Conservation (phyloP, 2,888 invertebrate genomes). For the Nyleta sp. region DNA sequence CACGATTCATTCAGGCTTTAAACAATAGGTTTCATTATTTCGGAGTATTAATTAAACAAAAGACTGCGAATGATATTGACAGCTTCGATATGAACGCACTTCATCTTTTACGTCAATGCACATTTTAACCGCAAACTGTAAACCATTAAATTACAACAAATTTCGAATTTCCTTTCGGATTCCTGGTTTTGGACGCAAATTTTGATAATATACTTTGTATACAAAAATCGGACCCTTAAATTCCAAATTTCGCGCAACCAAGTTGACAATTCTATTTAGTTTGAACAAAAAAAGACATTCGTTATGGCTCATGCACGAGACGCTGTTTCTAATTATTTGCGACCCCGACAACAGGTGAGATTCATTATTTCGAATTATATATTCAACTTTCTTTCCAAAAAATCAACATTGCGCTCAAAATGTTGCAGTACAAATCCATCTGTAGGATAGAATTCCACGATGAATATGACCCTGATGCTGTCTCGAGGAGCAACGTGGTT, state of each 20-base stretch:
- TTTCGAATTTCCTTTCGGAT: too few species aligned
- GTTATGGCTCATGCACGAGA: neutral
- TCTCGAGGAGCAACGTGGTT: constrained; percentile 43
- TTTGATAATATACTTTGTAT: too few species aligned
- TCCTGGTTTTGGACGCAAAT: too few species aligned
- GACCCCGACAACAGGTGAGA: constrained; percentile 8
- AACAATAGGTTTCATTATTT: too few species aligned
- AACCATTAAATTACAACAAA: too few species aligned
- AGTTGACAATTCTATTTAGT: too few species aligned
- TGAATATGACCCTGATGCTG: constrained; percentile 11
- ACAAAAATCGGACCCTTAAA: too few species aligned
- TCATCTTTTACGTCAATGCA: constrained; percentile 10
- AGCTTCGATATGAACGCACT: constrained; percentile 2
- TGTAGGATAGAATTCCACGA: neutral
- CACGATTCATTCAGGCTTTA: too few species aligned
- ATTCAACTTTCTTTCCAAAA: neutral
- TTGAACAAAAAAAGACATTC: neutral
- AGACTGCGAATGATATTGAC: neutral
- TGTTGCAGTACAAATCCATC: neutral
- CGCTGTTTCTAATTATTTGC: constrained; percentile 6
- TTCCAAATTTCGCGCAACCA: neutral
- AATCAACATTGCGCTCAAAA: neutral
- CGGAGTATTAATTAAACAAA: constrained; percentile 16
- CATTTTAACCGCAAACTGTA: constrained; percentile 9
- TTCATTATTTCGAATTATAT: too few species aligned